A percentile compares a stretch with the other conserved stretches of the same genome.
Evolutionary conservation across 2,113 vertebrate genomes (phyloP).

Genomic region (Panthera tigris): DNA sequence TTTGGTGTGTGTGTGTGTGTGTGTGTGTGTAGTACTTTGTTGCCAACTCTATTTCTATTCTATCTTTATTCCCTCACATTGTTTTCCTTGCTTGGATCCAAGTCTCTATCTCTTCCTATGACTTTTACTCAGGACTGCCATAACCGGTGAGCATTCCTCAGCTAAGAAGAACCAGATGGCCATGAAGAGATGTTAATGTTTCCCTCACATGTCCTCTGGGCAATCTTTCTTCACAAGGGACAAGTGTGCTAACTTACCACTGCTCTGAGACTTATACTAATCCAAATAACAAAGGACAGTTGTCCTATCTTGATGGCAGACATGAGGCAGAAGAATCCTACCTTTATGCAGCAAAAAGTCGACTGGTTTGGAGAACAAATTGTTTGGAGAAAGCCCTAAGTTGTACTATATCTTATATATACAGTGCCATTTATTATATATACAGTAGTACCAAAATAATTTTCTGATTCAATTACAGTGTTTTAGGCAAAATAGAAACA

Average conservation of each 20-base stretch:
- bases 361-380: background rate
- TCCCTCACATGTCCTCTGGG: background rate
- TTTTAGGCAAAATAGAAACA: constrained; percentile 9
- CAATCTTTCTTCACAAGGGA: background rate
- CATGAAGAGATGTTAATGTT: background rate
- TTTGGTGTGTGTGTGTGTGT: background rate
- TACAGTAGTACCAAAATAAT: background rate
- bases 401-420: background rate
- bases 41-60: background rate
- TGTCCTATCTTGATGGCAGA: background rate
- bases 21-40: background rate
- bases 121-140: background rate
- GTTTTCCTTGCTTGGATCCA: background rate
- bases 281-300: background rate
- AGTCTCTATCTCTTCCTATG: background rate
- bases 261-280: background rate
- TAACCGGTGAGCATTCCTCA: constrained; percentile 33
- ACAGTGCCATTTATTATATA: background rate
- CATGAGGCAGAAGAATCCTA: background rate
- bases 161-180: constrained; percentile 68
- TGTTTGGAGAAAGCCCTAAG: background rate
- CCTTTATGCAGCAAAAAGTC: background rate
- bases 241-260: background rate
- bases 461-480: constrained; percentile 2
- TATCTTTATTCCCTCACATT: background rate